Conservation (phyloP, 2,113 vertebrate species). For the Pitta sordida region DNA sequence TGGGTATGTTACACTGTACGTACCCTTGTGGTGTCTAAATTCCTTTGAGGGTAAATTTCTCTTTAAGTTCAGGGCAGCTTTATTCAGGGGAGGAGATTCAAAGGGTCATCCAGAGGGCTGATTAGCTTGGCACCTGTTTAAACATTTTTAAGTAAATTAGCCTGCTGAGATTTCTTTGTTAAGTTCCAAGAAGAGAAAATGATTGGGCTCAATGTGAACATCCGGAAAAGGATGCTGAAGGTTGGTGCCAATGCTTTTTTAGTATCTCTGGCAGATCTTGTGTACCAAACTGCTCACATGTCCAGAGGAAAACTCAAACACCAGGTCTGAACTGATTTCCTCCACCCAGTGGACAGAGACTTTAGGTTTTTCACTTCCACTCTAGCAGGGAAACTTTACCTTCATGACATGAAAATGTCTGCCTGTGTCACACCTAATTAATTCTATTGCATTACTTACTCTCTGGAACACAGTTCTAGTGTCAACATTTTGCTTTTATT, state of each 20-base stretch:
- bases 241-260: not conserved
- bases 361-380: not conserved
- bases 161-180: not conserved
- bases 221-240: not conserved
- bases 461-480: not conserved
- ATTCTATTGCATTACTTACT: not conserved
- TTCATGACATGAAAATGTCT: not conserved
- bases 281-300: not conserved
- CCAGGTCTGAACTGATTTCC: not conserved
- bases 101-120: not conserved
- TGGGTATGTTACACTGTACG: not conserved
- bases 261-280: not conserved
- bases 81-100: not conserved
- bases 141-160: conserved; percentile 15
- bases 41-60: not conserved
- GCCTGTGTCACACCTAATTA: not conserved
- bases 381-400: not conserved
- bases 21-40: not conserved
- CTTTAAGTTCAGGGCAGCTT: not conserved
- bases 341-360: not conserved
- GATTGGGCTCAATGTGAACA: not conserved
- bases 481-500: not conserved
- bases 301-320: not conserved
- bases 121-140: not conserved
- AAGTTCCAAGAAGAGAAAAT: not conserved